Conservation (phyloP, 2,113 vertebrate genomes). For the Centropus unirufus region DNA sequence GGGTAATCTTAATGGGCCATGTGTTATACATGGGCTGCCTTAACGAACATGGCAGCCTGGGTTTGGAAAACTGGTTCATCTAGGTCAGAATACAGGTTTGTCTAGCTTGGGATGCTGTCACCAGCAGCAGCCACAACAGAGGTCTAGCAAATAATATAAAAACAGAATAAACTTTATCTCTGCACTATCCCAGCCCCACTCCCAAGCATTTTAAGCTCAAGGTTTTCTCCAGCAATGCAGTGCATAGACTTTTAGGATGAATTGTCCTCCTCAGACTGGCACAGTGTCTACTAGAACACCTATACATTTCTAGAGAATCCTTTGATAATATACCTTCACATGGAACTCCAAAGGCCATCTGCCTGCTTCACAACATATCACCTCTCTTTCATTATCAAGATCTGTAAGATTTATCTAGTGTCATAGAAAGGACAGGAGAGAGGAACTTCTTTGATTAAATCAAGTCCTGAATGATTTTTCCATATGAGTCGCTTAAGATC, state of each 20-base stretch:
- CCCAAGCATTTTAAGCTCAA: not conserved
- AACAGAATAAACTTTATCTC: not conserved
- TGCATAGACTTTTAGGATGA: not conserved
- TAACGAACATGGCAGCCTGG: not conserved
- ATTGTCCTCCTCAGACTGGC: not conserved
- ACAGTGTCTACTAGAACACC: not conserved
- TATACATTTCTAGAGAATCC: not conserved
- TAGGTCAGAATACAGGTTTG: not conserved
- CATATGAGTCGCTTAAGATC: not conserved
- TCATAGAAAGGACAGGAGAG: not conserved
- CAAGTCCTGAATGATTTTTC: not conserved
- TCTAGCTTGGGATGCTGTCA: not conserved
- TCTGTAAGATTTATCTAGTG: not conserved
- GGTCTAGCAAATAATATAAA: not conserved
- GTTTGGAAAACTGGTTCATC: not conserved
- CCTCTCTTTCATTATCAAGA: rapidly evolving
- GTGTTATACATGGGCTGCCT: not conserved
- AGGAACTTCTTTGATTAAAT: not conserved
- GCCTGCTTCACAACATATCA: not conserved
- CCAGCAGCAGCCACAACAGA: not conserved
- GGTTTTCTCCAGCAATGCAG: not conserved
- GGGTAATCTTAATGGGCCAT: not conserved
- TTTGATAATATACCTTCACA: not conserved
- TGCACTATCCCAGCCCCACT: not conserved
- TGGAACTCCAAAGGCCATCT: not conserved